These are phyloP conservation scores for Megatriorchis doriae DNA, from an alignment of 2,113 vertebrate species.

Conservation along the genomic window DNA sequence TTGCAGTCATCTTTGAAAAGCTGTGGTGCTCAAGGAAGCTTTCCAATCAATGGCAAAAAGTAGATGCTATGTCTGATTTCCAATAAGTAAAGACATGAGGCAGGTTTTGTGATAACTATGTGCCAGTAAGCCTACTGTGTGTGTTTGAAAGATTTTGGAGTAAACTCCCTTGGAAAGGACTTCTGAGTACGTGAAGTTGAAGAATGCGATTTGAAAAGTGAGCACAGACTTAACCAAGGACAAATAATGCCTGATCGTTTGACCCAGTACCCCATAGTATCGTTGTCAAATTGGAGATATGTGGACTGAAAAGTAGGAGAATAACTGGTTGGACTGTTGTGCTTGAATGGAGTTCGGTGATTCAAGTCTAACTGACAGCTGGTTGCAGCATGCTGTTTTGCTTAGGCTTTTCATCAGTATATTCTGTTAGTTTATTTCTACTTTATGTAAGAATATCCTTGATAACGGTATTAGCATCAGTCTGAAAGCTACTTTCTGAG, in stretches of 20 bases:
- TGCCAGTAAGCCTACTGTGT: not conserved
- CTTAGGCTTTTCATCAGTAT: not conserved
- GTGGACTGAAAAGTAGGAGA: not conserved
- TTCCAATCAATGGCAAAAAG: not conserved
- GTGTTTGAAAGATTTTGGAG: not conserved
- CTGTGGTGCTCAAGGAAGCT: not conserved
- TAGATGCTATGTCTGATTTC: not conserved
- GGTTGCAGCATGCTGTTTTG: not conserved
- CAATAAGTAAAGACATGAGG: accelerated
- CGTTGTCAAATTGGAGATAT: not conserved
- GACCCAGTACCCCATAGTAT: not conserved
- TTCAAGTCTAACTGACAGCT: not conserved
- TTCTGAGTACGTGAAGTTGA: not conserved
- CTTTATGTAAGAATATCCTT: not conserved
- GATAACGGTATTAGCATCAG: not conserved
- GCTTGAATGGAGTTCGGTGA: not conserved
- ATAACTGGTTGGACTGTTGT: not conserved
- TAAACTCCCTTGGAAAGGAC: not conserved
- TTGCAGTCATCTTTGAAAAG: not conserved
- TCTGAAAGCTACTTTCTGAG: not conserved
- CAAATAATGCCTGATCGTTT: not conserved
- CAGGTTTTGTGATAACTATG: not conserved
- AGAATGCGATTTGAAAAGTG: not conserved
- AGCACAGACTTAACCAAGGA: not conserved
- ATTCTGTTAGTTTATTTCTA: not conserved